phyloP scores from a whole-genome alignment of 2,888 invertebrate genomes.

The Harpalus rubripes region DNA sequence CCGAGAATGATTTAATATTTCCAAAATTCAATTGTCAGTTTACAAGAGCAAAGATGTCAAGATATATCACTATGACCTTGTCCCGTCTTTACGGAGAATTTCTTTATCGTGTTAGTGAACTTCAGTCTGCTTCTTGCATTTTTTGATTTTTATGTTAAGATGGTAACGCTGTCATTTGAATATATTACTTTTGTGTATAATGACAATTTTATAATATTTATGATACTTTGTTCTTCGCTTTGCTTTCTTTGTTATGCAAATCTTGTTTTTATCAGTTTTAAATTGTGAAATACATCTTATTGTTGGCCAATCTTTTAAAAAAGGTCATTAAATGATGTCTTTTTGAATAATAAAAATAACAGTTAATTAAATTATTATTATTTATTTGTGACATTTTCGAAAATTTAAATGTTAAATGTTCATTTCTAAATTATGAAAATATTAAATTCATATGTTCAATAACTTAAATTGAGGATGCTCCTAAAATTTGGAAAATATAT shows the following conservation, averaged over 20 bases:
- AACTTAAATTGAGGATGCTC: too few species aligned
- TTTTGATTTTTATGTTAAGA: constrained; percentile 50
- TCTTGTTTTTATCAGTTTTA: constrained; percentile 20
- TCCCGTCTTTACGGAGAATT: constrained; percentile 39
- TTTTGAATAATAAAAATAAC: too few species aligned
- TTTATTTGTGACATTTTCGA: too few species aligned
- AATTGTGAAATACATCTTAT: constrained; percentile 43
- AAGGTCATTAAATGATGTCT: too few species aligned
- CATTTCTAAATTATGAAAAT: too few species aligned
- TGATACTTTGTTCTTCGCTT: constrained; percentile 34
- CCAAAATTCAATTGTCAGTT: constrained; percentile 50
- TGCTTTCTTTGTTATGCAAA: constrained; percentile 34
- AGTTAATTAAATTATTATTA: too few species aligned
- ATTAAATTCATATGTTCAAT: too few species aligned
- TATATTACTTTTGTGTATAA: constrained; percentile 51
- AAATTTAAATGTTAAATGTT: too few species aligned
- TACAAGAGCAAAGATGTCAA: constrained; percentile 21
- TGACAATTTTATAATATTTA: constrained; percentile 51
- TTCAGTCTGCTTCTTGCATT: constrained; percentile 38
- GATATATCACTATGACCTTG: constrained; percentile 33
- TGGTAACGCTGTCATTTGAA: constrained; percentile 50
- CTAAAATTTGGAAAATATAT: too few species aligned
- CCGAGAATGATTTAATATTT: constrained; percentile 48
- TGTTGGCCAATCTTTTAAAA: not conserved
- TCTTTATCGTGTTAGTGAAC: constrained; percentile 57